Percentiles rank a stretch among this genome's conserved stretches.
Evolutionary conservation across 2,797 vertebrate species (phyloP).

Genomic region (Leontocebus nigricollis): DNA sequence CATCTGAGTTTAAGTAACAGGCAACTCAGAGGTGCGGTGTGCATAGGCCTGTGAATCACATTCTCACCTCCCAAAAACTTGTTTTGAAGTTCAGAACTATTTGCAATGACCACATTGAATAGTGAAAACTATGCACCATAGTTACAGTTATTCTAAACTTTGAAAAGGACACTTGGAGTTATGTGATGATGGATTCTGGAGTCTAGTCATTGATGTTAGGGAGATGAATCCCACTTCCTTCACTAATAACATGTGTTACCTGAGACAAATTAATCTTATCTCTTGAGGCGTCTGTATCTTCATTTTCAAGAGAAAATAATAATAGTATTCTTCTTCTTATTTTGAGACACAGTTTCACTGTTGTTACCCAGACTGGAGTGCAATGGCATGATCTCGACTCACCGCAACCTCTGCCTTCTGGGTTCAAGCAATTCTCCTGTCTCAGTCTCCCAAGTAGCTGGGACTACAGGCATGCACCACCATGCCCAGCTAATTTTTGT

Average conservation of each 20-base stretch:
- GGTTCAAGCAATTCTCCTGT: too few relatives aligned
- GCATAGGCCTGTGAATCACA: background rate
- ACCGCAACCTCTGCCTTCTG: too few relatives aligned
- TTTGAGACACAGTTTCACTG: too few relatives aligned
- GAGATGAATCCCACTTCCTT: background rate
- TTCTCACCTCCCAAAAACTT: background rate
- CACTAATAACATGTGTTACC: background rate
- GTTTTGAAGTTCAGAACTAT: background rate
- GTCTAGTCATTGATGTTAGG: background rate
- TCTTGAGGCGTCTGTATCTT: background rate
- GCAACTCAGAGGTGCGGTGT: background rate
- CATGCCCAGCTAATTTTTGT: too few relatives aligned
- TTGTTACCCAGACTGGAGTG: too few relatives aligned
- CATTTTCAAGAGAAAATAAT: slow-evolving; percentile 17
- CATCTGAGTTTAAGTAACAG: background rate
- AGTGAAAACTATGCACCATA: background rate
- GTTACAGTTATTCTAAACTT: background rate
- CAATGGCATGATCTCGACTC: too few relatives aligned
- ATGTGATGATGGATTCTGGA: background rate
- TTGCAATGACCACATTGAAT: background rate
- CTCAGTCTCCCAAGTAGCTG: too few relatives aligned
- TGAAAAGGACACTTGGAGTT: background rate
- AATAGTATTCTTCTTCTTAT: background rate
- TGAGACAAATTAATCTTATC: background rate
- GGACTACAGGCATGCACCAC: too few relatives aligned